These are phyloP conservation scores for Pachypanchax playfairii DNA, from an alignment of 2,113 vertebrate species.

Conservation along the genomic window DNA sequence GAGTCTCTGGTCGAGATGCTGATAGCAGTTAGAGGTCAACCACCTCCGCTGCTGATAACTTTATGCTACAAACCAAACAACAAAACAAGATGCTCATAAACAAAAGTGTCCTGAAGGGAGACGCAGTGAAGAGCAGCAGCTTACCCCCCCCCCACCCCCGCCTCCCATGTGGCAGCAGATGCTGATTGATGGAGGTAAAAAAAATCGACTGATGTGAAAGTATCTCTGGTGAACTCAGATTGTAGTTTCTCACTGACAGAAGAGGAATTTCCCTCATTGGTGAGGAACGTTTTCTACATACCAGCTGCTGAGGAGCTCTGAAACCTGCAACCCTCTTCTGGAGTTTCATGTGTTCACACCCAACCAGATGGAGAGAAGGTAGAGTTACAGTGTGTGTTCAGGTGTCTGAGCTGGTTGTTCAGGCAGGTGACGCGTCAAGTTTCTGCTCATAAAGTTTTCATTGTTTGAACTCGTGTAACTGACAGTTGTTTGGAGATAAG, in stretches of 20 bases:
- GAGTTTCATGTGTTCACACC: conserved; percentile 43
- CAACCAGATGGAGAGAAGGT: conserved; percentile 32
- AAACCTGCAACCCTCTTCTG: conserved; percentile 55
- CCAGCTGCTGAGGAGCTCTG: conserved; percentile 50
- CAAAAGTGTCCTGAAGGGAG: no score
- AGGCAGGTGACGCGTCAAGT: conserved; percentile 57
- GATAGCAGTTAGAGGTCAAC: no score
- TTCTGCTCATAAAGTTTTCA: conserved; percentile 37
- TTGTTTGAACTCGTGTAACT: conserved; percentile 23
- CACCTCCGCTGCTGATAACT: no score
- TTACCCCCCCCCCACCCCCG: no score
- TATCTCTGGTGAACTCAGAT: conserved; percentile 53
- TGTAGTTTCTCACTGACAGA: conserved; percentile 49
- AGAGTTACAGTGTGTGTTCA: conserved; percentile 34
- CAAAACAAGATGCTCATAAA: no score
- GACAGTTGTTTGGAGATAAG: conserved; percentile 20
- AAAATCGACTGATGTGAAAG: conserved; percentile 27
- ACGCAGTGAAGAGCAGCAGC: no score
- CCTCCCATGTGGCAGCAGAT: no score
- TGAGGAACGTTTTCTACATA: conserved; percentile 71
- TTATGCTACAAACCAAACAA: no score
- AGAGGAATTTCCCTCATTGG: conserved; percentile 70
- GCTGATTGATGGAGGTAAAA: conserved; percentile 34
- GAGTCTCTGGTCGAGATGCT: no score
- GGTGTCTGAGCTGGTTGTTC: conserved; percentile 21